phyloP scores from a whole-genome alignment of 2,888 invertebrate species.

The Clostera curtula region DNA sequence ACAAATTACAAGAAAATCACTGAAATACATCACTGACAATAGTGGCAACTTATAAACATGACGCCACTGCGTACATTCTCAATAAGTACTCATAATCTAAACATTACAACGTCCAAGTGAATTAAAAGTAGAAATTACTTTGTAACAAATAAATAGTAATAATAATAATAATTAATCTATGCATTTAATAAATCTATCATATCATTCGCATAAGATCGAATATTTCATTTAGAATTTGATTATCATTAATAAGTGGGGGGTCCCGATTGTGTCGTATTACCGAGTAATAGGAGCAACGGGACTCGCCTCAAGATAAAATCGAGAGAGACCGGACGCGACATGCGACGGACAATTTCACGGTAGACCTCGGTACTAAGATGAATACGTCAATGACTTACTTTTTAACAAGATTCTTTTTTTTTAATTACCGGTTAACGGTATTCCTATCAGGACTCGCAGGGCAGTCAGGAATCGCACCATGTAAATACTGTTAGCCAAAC shows the following conservation, averaged over 20 bases:
- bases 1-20: too few species aligned
- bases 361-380: too few species aligned
- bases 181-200: slow-evolving; percentile 43
- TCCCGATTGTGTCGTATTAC: slow-evolving; percentile 39
- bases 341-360: too few species aligned
- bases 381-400: too few species aligned
- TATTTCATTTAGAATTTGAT: slow-evolving; percentile 52
- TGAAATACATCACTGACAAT: too few species aligned
- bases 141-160: slow-evolving; percentile 53
- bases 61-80: slow-evolving; percentile 39
- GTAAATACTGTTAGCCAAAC: too few species aligned
- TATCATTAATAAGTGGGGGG: slow-evolving; percentile 34
- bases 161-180: slow-evolving; percentile 52
- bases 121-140: slow-evolving; percentile 47
- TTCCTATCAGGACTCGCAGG: too few species aligned
- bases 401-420: too few species aligned
- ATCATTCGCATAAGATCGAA: slow-evolving; percentile 51
- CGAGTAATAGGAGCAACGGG: slow-evolving; percentile 43
- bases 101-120: slow-evolving; percentile 32
- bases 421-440: too few species aligned
- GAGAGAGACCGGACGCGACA: slow-evolving; percentile 3
- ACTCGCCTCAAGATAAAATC: too few species aligned
- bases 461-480: too few species aligned
- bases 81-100: slow-evolving; percentile 50
- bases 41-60: too few species aligned